Evolutionary conservation across 2,888 invertebrate species (phyloP), one percentile per base, ranked within the genome.

Genomic region (Phengaris arion): DNA sequence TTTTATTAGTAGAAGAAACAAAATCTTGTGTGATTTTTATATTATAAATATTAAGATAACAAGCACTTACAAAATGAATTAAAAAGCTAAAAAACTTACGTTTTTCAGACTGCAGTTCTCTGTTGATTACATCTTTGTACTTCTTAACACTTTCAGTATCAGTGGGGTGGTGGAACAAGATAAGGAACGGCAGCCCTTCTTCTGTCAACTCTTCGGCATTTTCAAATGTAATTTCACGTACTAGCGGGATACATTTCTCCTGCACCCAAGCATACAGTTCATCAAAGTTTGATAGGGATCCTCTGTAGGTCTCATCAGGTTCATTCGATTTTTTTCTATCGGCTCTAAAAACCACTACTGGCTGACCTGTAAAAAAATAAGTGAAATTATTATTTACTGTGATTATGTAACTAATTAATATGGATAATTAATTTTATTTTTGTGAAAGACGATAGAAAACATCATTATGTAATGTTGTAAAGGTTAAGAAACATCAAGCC

Each of bases 181-280:
- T 99, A 57, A 99, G 94, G 94, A 99, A 99, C 6, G 99, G 99
- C 83, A 99, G 90, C 54, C 99, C 99, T 92, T 99, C 99, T 89
- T 99, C 99, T 0, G 99, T 99, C 46, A 99, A 91, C 89, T 99
- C 99, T 91, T 99, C 99, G 2, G 99, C 99, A 94, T 99, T 99
- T 91, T 99, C 99, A 90, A 99, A 99, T 0, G 99, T 99, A 77
- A 99, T 99, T 91, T 99, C 99, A 75, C 99, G 95, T 0, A 99
- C 99, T 13, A 99, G 92, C 0, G 99, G 99, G 59, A 99, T 97
- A 88, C 99, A 99, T 85, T 98, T 98, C 81, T 98, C 97, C 78
- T 97, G 96, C 0, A 97, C 95, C 99, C 99, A 99, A 77, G 95
- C 94, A 83, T 96, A 95, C n/a, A 99, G 85, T 81, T 98, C 97